Base-by-base conservation (phyloP, 2,113 vertebrate species). In the Daphoenositta chrysoptera region DNA sequence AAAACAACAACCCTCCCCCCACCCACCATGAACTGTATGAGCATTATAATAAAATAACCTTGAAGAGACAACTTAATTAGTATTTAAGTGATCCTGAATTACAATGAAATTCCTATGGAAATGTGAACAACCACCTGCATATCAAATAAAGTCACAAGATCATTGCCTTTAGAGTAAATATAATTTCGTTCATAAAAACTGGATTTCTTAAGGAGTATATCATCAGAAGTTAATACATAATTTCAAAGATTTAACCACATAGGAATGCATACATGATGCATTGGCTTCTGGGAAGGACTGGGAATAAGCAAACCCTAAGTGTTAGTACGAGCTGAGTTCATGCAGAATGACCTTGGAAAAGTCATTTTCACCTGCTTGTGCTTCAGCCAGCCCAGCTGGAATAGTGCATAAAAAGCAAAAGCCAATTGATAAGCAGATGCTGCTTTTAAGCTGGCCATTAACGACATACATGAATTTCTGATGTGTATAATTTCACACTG, bases 41-140 rank as follows among this genome's bases (percentile, higher is more conserved):
- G 37, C 33, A 84, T 89, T 92, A 69, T 86, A 96, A 94, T 91
- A 90, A 96, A 96, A 94, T 94, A 96, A 97, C 95, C 95, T 97
- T 97, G 96, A 96, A 94, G 81, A 95, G 90, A 91, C 95, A 96
- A 97, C 86, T 96, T 97, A 95, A 97, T 97, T 96, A 97, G 95
- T 97, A 96, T 97, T 97, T 96, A 97, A 97, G 79, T 81, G 88
- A 95, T 96, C 88, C 89, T 96, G 97, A 96, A 94, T 96, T 96
- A 94, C 94, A 96, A 78, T 94, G 83, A 95, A 96, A 96, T 94
- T 93, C 92, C 72, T 90, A 85, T 94, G 95, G 93, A 97, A 97
- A 94, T 90, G 35, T 82, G 90, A 92, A 89, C 75, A 93, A 78
- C 56, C 64, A 96, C 87, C 69, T 96, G 95, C 84, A 96, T 96